A percentile compares a stretch with the other conserved stretches of the same genome.
phyloP scores from a whole-genome alignment of 2,888 invertebrate genomes.

The Drosophila prolongata region DNA sequence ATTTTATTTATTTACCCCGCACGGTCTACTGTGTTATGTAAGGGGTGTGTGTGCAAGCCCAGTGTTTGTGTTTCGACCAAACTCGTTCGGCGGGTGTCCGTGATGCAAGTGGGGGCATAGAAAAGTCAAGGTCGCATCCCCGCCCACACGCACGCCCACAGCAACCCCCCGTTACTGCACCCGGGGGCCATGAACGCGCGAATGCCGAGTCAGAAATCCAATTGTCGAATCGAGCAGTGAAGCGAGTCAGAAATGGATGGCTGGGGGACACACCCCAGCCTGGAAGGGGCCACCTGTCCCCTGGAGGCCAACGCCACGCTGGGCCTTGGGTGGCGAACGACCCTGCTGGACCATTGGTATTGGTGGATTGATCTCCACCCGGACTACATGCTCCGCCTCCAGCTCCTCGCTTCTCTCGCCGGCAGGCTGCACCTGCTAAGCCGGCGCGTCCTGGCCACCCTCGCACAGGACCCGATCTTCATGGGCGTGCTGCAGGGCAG shows the following conservation, averaged over 20 bases:
- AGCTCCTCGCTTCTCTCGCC: conserved; percentile 44
- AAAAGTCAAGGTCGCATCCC: conserved; percentile 70
- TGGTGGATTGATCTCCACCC: conserved; percentile 30
- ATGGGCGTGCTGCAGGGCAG: conserved; percentile 70
- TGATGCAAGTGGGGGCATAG: conserved; percentile 52
- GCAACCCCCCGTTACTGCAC: conserved; percentile 42
- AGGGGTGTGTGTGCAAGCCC: conserved; percentile 41
- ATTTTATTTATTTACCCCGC: conserved; percentile 67
- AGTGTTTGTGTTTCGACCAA: conserved; percentile 33
- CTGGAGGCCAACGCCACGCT: conserved; percentile 57
- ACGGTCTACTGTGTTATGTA: conserved; percentile 57
- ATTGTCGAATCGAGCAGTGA: conserved; percentile 30
- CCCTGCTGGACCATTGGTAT: conserved; percentile 26
- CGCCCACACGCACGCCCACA: conserved; percentile 11
- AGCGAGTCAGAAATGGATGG: conserved; percentile 41
- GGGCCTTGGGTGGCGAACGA: conserved; percentile 17
- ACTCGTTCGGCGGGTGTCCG: conserved; percentile 32
- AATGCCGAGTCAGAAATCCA: conserved; percentile 34
- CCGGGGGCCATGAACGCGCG: conserved; percentile 58
- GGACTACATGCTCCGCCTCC: conserved; percentile 34
- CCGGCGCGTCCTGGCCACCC: conserved; percentile 37
- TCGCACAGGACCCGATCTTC: conserved; percentile 70
- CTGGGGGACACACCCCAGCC: conserved; percentile 53
- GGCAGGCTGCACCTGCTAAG: conserved; percentile 26
- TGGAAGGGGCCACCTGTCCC: conserved; percentile 55